Base-by-base conservation (phyloP, 2,797 vertebrate species). In the Sarcophilus harrisii region DNA sequence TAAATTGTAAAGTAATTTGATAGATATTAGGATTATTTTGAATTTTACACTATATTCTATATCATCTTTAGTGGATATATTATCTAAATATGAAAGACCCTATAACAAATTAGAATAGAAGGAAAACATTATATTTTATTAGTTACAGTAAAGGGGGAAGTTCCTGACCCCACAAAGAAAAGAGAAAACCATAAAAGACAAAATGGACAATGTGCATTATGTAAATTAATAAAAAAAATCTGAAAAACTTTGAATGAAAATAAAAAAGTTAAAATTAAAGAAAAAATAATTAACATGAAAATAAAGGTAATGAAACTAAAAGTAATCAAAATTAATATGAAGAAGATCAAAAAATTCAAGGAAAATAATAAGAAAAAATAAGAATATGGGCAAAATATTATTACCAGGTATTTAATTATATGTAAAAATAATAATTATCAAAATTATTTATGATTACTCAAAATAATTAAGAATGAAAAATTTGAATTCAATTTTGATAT, bases 381-480 rank as follows among this genome's bases (percentile, higher is more conserved):
- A 73, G 5, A 73, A 81, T 81, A 24, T 8, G 18, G 1, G 1
- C 5, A 24, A 24, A 38, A 18, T 21, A 81, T 81, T 21, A 81
- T 81, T 81, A 38, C n/a, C 9, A 45, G 18, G 21, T 38, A 5
- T 81, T 38, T 18, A 73, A n/a, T 11, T 62, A 21, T 18, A 58
- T 27, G 18, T 38, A 45, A 24, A 38, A 3, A 12, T 28, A 81
- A 9, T 81, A 38, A 24, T 21, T 45, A 81, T 24, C 32, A 81
- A 45, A 45, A 45, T 81, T 81, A 81, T 81, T 81, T 38, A 62
- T 62, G 24, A 94, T 57, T 93, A 92, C 91, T 73, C 16, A 94
- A 91, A 92, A 24, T 60, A 93, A 81, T 32, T 27, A 4, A 30
- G 54, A 57, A 92, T 1, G 21, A 92, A 16, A 66, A 1, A 59